A percentile compares a stretch with the other conserved stretches of the same genome.
phyloP scores from a whole-genome alignment of 1,140 invertebrate species.

The Pogonognathellus flavescens region DNA sequence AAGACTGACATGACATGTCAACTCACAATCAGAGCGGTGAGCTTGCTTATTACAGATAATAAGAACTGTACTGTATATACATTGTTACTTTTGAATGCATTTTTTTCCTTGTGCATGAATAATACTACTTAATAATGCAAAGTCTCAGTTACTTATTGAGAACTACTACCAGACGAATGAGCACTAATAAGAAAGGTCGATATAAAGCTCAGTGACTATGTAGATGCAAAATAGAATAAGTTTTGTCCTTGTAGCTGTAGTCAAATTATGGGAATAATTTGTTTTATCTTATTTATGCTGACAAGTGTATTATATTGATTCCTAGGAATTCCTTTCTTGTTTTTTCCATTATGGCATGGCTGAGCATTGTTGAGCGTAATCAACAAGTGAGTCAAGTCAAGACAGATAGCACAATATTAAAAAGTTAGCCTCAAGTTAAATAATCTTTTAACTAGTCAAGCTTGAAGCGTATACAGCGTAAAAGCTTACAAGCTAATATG shows the following conservation, averaged over 20 bases:
- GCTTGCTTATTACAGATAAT: no score
- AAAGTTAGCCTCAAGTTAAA: no score
- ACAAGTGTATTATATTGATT: conserved; percentile 49
- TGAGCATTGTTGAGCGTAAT: conserved; percentile 4
- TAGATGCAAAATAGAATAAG: neutral
- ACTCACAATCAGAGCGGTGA: neutral
- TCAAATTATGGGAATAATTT: conserved; percentile 40
- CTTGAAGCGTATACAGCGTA: no score
- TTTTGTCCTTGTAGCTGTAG: neutral
- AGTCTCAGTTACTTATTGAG: neutral
- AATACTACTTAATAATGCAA: neutral
- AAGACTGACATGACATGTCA: conserved; percentile 41
- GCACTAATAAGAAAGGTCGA: no score
- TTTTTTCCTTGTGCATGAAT: neutral
- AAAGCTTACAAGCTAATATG: no score
- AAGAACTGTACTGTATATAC: no score
- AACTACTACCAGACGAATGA: neutral
- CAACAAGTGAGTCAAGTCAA: neutral
- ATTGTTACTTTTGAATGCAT: neutral
- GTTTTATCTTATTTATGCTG: conserved; percentile 37
- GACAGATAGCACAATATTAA: no score
- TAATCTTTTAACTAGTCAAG: no score
- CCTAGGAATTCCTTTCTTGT: conserved; percentile 42
- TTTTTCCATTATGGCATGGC: neutral
- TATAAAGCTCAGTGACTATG: no score